Evolutionary conservation across 2,797 vertebrate species (phyloP).

Genomic region (Distichodus sexfasciatus): DNA sequence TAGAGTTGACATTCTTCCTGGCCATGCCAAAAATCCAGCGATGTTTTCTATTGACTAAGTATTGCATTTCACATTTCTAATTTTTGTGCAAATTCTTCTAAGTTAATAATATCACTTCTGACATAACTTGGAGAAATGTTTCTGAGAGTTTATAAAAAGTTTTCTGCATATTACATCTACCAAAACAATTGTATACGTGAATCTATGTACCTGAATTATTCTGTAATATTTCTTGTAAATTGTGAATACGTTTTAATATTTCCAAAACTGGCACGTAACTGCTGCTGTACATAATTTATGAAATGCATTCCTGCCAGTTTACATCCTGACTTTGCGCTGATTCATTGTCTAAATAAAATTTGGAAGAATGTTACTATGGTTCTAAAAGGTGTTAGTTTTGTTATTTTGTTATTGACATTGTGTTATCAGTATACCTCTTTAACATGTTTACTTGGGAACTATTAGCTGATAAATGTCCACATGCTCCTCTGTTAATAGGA

Average conservation of each 20-base stretch:
- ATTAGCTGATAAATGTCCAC: background rate
- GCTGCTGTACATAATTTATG: conserved; percentile 85
- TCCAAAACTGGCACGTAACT: conserved; percentile 74
- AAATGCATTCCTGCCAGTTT: conserved; percentile 75
- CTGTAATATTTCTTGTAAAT: conserved; percentile 91
- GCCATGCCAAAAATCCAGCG: conserved; percentile 64
- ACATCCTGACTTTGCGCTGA: conserved; percentile 63
- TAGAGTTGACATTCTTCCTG: conserved; percentile 61
- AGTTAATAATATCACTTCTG: conserved; percentile 49
- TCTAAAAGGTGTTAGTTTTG: conserved; percentile 51
- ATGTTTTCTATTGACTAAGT: conserved; percentile 60
- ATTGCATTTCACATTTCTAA: conserved; percentile 42
- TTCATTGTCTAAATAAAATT: conserved; percentile 81
- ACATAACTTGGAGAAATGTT: conserved; percentile 59
- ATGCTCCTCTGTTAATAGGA: conserved; percentile 1
- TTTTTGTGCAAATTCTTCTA: conserved; percentile 50
- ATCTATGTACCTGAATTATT: conserved; percentile 77
- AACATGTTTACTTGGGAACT: background rate
- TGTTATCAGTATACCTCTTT: conserved; percentile 18
- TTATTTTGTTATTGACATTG: conserved; percentile 31
- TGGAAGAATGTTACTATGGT: conserved; percentile 59
- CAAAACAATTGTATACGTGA: conserved; percentile 82
- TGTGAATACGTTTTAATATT: conserved; percentile 86
- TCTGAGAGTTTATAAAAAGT: conserved; percentile 66
- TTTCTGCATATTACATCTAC: conserved; percentile 70